Conservation (phyloP, 1,140 invertebrate species). For the Zaprionus camerounensis region DNA sequence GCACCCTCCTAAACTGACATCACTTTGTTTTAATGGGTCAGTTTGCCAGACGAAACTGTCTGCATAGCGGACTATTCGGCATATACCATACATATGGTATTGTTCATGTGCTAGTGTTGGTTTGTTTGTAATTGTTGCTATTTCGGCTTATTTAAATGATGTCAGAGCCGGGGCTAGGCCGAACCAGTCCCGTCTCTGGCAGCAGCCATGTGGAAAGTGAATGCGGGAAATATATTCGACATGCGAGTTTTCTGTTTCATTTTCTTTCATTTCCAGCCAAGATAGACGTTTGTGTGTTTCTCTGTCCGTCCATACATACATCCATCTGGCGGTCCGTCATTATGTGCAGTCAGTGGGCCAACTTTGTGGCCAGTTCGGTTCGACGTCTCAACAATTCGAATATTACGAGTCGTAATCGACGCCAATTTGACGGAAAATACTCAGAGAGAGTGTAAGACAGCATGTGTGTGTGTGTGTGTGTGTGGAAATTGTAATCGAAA, state of each 20-base stretch:
- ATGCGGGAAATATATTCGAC: constrained; percentile 76
- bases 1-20: neutral
- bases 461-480: constrained; percentile 19
- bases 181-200: constrained; percentile 39
- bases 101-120: neutral
- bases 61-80: constrained; percentile 26
- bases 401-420: constrained; percentile 70
- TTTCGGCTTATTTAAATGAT: constrained; percentile 76
- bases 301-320: neutral
- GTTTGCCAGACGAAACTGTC: constrained; percentile 14
- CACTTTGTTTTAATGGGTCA: constrained; percentile 64
- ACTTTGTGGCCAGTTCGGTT: constrained; percentile 55
- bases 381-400: constrained; percentile 51
- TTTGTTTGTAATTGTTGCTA: constrained; percentile 61
- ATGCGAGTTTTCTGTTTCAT: constrained; percentile 72
- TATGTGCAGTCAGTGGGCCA: constrained; percentile 77
- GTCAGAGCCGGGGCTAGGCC: constrained; percentile 54
- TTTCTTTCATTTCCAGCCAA: constrained; percentile 42
- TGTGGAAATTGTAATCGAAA: constrained; percentile 69
- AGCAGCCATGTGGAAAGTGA: constrained; percentile 79
- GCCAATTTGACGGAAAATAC: constrained; percentile 75
- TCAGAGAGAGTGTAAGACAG: constrained; percentile 27
- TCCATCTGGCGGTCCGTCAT: constrained; percentile 48
- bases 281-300: constrained; percentile 19
- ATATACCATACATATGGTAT: constrained; percentile 32